Evolutionary conservation across 2,113 vertebrate genomes (phyloP).

Genomic region (Drymodes brunneopygia): DNA sequence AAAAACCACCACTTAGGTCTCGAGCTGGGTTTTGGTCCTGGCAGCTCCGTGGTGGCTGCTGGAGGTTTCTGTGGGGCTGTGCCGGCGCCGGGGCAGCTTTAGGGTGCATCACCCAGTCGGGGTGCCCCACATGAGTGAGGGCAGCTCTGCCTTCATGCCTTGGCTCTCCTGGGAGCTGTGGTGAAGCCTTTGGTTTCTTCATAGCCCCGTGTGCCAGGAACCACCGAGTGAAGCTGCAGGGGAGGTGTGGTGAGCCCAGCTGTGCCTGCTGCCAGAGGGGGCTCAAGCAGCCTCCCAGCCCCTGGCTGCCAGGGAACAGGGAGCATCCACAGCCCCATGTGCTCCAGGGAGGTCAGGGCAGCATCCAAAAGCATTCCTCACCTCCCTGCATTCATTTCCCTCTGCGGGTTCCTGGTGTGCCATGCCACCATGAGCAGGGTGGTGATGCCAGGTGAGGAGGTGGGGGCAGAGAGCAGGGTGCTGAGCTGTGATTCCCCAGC

Average conservation of each 20-base stretch:
- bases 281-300: not conserved
- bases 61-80: not conserved
- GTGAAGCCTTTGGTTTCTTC: not conserved
- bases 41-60: fast-evolving
- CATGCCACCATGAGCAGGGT: not conserved
- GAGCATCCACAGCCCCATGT: fast-evolving
- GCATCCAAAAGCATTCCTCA: fast-evolving
- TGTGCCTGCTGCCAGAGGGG: fast-evolving
- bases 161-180: not conserved
- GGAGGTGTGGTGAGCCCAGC: not conserved
- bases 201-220: not conserved
- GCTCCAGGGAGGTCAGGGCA: not conserved
- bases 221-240: not conserved
- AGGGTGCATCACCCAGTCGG: not conserved
- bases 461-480: not conserved
- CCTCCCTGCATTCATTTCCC: not conserved
- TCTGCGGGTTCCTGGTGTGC: not conserved
- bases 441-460: not conserved
- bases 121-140: not conserved
- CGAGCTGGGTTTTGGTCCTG: not conserved
- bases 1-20: not conserved
- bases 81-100: not conserved
- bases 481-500: not conserved
- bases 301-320: not conserved
- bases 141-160: not conserved